These are phyloP conservation scores for Eublepharis macularius DNA, from an alignment of 2,113 vertebrate species.

Conservation along the genomic window DNA sequence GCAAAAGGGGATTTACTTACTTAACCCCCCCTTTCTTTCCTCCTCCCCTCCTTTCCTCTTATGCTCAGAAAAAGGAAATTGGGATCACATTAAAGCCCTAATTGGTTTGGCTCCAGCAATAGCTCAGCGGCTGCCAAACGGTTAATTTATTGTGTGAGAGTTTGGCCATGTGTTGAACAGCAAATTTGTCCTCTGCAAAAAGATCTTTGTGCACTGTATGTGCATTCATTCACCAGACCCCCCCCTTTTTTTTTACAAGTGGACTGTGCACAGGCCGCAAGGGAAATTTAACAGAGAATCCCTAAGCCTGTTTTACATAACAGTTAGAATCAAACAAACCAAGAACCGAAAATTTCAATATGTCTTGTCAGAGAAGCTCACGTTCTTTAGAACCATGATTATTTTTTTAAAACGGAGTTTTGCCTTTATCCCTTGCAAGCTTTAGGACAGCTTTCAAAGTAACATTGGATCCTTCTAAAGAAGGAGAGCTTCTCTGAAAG, in stretches of 20 bases:
- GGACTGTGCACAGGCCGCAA: neutral
- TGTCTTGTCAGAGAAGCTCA: neutral
- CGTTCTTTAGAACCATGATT: neutral
- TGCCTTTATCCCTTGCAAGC: neutral
- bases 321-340: conserved; percentile 18
- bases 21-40: conserved; percentile 23
- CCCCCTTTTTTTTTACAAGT: conserved; percentile 25
- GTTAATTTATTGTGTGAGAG: conserved; percentile 74
- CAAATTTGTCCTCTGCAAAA: conserved; percentile 66
- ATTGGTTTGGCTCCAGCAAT: conserved; percentile 72
- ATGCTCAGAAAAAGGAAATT: conserved; percentile 69
- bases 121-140: conserved; percentile 63
- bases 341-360: neutral
- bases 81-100: conserved; percentile 69
- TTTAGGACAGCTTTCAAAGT: neutral
- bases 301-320: conserved; percentile 28
- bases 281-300: conserved; percentile 14
- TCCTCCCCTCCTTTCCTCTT: conserved; percentile 1
- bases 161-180: conserved; percentile 69
- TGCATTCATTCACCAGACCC: conserved; percentile 44
- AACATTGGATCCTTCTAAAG: conserved; percentile 25
- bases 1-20: conserved; percentile 58
- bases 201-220: conserved; percentile 57
- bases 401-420: fast-evolving
- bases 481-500: conserved; percentile 31